Evolutionary conservation across 2,797 vertebrate species (phyloP), one percentile per base, ranked within the genome.

Genomic region (Coilia nasus): DNA sequence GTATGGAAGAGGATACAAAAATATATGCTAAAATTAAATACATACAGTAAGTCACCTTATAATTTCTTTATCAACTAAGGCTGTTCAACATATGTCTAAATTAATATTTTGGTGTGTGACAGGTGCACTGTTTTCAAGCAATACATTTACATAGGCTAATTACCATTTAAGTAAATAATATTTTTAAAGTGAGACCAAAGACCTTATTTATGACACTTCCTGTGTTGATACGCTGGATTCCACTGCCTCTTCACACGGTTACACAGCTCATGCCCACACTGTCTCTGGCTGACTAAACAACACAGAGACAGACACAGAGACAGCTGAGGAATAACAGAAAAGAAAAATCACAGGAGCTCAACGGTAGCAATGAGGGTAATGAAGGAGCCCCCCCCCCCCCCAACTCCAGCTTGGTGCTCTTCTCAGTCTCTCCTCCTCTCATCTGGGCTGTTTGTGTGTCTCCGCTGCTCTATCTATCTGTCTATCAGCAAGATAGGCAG

Each of bases 401-500:
- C 14, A 17, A 3, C 31, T 60, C n/a, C 47, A 5, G 35, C 35
- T 41, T 2, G 35, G 19, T 60, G 21, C 46, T 15, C 67, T 35
- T 3, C 67, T 41, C 31, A 35, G 14, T 85, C 28, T 28, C 56
- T 80, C 50, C 59, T 28, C 21, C 82, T 57, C 41, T 35, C 57
- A 78, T 78, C 62, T 6, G 28, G 19, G 1, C 60, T 82, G 81
- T 56, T 83, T 87, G 64, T 75, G 54, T 86, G 85, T 78, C 84
- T 83, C 67, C n/a, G 35, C 56, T 64, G 21, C 75, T 81, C 67
- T 28, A 75, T 84, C 84, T 81, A 83, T 86, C 85, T 85, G 84
- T 86, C 86, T 84, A 78, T 89, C 62, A 83, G 83, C 83, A 46
- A 23, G 15, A 10, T 81, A 60, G 10, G 75, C 56, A 54, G 86